Evolutionary conservation across 2,888 invertebrate species (phyloP).

Genomic region (Panzeria rudis): DNA sequence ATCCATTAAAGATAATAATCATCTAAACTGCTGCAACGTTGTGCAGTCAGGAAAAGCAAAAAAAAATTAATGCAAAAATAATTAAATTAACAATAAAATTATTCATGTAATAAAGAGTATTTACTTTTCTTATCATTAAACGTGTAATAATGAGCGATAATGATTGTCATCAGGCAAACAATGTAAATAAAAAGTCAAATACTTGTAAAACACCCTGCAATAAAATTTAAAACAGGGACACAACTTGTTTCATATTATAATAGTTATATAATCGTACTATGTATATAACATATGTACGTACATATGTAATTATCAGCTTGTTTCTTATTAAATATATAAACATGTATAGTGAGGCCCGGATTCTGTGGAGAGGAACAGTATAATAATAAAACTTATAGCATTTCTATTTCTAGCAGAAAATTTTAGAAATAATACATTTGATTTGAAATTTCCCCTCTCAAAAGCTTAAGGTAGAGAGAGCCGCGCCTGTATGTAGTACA

Average conservation of each 20-base stretch:
- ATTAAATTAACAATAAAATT: slow-evolving; percentile 56
- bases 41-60: slow-evolving; percentile 1
- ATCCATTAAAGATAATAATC: slow-evolving; percentile 34
- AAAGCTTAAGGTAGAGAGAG: no score
- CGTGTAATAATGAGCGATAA: slow-evolving; percentile 26
- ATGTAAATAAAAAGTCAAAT: slow-evolving; percentile 21
- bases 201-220: background rate
- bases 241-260: background rate
- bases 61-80: slow-evolving; percentile 38
- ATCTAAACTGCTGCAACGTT: slow-evolving; percentile 12
- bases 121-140: slow-evolving; percentile 64
- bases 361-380: no score
- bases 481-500: no score
- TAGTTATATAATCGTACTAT: no score
- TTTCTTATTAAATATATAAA: no score
- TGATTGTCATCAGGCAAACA: background rate
- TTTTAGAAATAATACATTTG: no score
- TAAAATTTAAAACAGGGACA: background rate
- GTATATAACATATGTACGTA: no score
- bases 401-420: no score
- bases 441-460: no score
- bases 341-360: no score
- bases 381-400: no score
- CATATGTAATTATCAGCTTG: no score
- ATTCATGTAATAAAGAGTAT: slow-evolving; percentile 59